Evolutionary conservation across 2,888 invertebrate species (phyloP).

Genomic region (Embidobia sp.): DNA sequence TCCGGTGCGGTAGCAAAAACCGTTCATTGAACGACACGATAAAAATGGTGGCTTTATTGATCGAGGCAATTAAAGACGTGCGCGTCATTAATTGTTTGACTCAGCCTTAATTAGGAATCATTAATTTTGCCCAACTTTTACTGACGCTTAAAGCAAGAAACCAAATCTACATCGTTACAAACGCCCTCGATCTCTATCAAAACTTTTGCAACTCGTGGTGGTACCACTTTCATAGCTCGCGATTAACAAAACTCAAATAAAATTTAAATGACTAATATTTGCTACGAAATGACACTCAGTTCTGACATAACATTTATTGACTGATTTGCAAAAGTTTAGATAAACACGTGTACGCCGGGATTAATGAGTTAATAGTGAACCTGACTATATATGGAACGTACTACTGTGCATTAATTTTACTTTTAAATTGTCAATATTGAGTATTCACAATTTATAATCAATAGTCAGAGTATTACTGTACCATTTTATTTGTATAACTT

Average conservation of each 20-base stretch:
- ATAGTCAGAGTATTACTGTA: neutral
- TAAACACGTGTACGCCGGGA: conserved; percentile 17
- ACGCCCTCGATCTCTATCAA: conserved; percentile 48
- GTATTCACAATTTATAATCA: conserved; percentile 14
- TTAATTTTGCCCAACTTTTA: conserved; percentile 72
- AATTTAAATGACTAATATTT: conserved; percentile 27
- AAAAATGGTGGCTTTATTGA: conserved; percentile 74
- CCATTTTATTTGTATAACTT: conserved; percentile 13
- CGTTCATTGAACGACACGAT: conserved; percentile 77
- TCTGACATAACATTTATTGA: neutral
- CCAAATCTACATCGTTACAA: conserved; percentile 31
- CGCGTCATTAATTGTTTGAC: conserved; percentile 79
- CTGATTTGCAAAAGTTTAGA: conserved; percentile 1
- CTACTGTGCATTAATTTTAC: conserved; percentile 44
- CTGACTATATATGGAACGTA: conserved; percentile 44
- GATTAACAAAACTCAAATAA: conserved; percentile 34
- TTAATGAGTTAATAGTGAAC: conserved; percentile 31
- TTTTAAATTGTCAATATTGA: conserved; percentile 34
- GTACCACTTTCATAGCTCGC: conserved; percentile 8
- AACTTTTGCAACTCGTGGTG: conserved; percentile 1
- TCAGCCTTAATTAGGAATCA: conserved; percentile 79
- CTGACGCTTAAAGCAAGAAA: conserved; percentile 44
- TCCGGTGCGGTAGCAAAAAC: conserved; percentile 78
- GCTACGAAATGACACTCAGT: conserved; percentile 8
- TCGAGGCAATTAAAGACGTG: conserved; percentile 79